Evolutionary conservation across 2,113 vertebrate species (phyloP).

Genomic region (Anolis sagrei): DNA sequence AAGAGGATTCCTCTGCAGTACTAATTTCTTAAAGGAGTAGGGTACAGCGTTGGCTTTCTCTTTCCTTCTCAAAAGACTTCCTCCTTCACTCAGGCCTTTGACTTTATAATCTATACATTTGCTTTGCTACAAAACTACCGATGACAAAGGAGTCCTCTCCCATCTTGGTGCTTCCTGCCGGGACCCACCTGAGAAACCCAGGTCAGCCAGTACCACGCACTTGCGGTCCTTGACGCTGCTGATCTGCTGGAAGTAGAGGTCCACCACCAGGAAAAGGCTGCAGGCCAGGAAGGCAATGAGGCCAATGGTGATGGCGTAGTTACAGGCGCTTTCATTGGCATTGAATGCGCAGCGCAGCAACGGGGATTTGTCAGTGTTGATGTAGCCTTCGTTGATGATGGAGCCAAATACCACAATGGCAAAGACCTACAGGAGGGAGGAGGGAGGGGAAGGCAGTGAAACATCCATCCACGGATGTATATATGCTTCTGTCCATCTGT

Average conservation of each 20-base stretch:
- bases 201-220: conserved; percentile 90
- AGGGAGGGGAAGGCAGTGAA: not conserved
- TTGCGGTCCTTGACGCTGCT: conserved; percentile 98
- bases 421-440: conserved; percentile 83
- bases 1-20: too few relatives aligned
- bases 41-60: too few relatives aligned
- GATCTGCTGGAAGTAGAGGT: conserved; percentile 96
- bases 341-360: conserved; percentile 93
- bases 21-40: too few relatives aligned
- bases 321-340: conserved; percentile 90
- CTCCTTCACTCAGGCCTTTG: too few relatives aligned
- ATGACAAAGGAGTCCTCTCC: too few relatives aligned
- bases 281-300: conserved; percentile 91
- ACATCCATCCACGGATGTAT: too few relatives aligned
- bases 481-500: too few relatives aligned
- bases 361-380: conserved; percentile 83
- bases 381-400: conserved; percentile 94
- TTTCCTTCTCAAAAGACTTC: too few relatives aligned
- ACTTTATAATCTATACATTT: too few relatives aligned
- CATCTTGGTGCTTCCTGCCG: fast-evolving
- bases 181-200: conserved; percentile 90
- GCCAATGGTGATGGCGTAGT: conserved; percentile 90
- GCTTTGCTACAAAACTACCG: too few relatives aligned
- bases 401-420: conserved; percentile 96
- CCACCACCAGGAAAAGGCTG: conserved; percentile 88